Conservation (phyloP, 1,140 invertebrate species). For the Drosophila sulfurigaster region DNA sequence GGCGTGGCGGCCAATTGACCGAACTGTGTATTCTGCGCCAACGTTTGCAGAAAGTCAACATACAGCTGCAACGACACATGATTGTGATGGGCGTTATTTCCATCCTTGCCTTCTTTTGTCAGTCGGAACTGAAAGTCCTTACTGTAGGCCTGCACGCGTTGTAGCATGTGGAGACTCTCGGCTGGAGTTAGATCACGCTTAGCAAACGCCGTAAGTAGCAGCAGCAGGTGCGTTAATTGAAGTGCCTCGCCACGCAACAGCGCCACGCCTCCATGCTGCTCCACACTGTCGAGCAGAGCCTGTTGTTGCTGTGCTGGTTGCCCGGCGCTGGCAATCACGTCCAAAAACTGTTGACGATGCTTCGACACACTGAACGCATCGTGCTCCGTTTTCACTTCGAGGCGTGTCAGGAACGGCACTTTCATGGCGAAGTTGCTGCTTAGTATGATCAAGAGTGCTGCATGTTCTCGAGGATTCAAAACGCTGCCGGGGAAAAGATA, state of each 20-base stretch:
- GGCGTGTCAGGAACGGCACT: slow-evolving; percentile 52
- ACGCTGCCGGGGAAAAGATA: slow-evolving; percentile 62
- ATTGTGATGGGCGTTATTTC: background rate
- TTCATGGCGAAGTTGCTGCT: slow-evolving; percentile 57
- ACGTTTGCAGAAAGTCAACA: slow-evolving; percentile 61
- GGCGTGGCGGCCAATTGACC: slow-evolving; percentile 11
- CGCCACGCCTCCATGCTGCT: slow-evolving; percentile 55
- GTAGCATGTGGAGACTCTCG: slow-evolving; percentile 61
- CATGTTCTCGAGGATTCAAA: slow-evolving; percentile 21
- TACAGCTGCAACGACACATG: slow-evolving; percentile 67
- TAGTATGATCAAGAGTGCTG: slow-evolving; percentile 50
- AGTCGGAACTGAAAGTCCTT: slow-evolving; percentile 40
- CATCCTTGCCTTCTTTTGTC: slow-evolving; percentile 12
- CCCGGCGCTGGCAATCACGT: slow-evolving; percentile 57
- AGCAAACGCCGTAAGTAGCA: slow-evolving; percentile 72
- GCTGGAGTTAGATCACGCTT: slow-evolving; percentile 35
- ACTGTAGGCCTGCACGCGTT: slow-evolving; percentile 43
- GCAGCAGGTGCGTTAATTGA: slow-evolving; percentile 66
- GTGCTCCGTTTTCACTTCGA: slow-evolving; percentile 35
- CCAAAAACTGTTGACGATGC: slow-evolving; percentile 72
- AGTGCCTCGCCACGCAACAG: slow-evolving; percentile 51
- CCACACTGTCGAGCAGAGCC: slow-evolving; percentile 59
- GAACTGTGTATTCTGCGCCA: slow-evolving; percentile 62
- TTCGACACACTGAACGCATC: slow-evolving; percentile 42
- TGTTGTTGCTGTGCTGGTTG: slow-evolving; percentile 48